Percentiles rank a stretch among this genome's conserved stretches.
phyloP scores from a whole-genome alignment of 1,140 invertebrate genomes.

The Listronotus oregonensis region DNA sequence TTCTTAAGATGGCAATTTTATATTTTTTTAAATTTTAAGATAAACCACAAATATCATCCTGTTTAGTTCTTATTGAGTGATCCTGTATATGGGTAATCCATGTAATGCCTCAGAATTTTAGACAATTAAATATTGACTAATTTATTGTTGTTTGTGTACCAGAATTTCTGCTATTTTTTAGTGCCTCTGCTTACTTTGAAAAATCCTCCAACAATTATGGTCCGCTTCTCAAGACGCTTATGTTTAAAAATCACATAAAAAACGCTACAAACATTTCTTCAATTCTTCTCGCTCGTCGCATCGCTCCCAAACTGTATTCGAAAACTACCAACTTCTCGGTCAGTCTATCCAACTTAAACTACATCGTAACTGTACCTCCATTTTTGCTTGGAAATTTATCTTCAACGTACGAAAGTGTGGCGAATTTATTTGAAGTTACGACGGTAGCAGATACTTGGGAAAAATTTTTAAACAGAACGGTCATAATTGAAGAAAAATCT shows the following conservation, averaged over 20 bases:
- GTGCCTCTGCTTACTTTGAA: constrained; percentile 16
- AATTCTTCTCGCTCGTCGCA: neutral
- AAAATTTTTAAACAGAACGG: constrained; percentile 4
- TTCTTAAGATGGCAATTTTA: too few species aligned
- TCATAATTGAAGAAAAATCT: neutral
- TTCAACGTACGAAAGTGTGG: constrained; percentile 7
- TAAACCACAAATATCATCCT: too few species aligned
- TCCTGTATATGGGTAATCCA: too few species aligned
- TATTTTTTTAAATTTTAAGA: too few species aligned
- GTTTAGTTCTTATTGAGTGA: too few species aligned
- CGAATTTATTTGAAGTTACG: neutral
- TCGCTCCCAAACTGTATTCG: neutral
- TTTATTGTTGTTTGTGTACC: too few species aligned
- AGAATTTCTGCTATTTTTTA: constrained; percentile 22
- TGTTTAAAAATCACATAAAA: constrained; percentile 31
- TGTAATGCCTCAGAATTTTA: too few species aligned
- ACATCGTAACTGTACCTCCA: constrained; percentile 37
- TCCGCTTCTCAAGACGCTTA: constrained; percentile 37
- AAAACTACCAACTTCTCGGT: constrained; percentile 16
- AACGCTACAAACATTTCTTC: constrained; percentile 14
- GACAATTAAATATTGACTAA: too few species aligned
- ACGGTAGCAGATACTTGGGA: neutral
- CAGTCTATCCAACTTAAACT: constrained; percentile 30
- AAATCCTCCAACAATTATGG: constrained; percentile 33
- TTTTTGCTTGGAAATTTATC: constrained; percentile 26